These are phyloP conservation scores for Perccottus glenii DNA, from an alignment of 2,113 vertebrate species.

Conservation along the genomic window DNA sequence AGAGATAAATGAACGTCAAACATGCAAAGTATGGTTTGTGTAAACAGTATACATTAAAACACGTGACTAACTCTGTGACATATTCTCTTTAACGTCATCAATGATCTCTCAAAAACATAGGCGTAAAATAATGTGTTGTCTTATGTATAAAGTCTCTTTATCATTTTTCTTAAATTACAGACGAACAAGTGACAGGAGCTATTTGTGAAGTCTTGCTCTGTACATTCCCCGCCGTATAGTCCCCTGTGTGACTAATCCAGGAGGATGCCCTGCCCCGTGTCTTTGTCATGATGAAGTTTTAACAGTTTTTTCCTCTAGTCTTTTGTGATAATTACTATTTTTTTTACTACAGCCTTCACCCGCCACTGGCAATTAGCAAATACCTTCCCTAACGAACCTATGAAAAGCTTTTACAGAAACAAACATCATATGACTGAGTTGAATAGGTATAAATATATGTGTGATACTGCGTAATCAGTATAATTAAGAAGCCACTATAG, in stretches of 20 bases:
- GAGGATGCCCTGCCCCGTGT: conserved; percentile 14
- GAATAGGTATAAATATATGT: background rate
- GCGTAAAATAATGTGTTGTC: too few species aligned
- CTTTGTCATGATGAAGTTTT: conserved; percentile 45
- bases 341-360: conserved; percentile 6
- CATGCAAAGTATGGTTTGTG: conserved; percentile 5
- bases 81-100: too few species aligned
- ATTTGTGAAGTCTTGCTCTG: conserved; percentile 21
- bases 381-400: conserved; percentile 9
- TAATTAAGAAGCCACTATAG: conserved; percentile 9
- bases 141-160: background rate
- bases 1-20: conserved; percentile 30
- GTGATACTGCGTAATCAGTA: conserved; percentile 2
- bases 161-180: background rate
- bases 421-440: background rate
- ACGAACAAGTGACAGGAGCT: background rate
- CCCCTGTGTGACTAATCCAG: conserved; percentile 14
- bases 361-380: conserved; percentile 29
- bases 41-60: conserved; percentile 9
- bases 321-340: conserved; percentile 32
- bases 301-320: conserved; percentile 16
- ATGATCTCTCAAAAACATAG: too few species aligned
- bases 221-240: conserved; percentile 5
- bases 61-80: conserved; percentile 6
- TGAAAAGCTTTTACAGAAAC: background rate